phyloP scores from a whole-genome alignment of 2,797 vertebrate genomes.

The Cossypha caffra region DNA sequence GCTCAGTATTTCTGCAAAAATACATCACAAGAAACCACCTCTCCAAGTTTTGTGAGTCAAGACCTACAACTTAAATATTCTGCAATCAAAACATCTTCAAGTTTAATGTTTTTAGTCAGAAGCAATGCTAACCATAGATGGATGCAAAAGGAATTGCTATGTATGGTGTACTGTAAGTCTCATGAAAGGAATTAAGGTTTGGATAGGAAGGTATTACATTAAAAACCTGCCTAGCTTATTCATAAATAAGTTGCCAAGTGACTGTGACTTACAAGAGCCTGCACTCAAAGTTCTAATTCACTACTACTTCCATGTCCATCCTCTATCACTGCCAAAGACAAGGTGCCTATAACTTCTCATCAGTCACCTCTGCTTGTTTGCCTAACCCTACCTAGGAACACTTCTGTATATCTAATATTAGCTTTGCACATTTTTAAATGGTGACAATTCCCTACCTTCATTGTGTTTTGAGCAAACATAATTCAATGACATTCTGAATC shows the following conservation, averaged over 20 bases:
- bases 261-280: background rate
- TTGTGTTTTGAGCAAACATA: background rate
- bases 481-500: background rate
- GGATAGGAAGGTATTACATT: background rate
- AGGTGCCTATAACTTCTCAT: background rate
- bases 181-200: background rate
- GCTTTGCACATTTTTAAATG: background rate
- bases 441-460: background rate
- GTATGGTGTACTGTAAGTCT: accelerated
- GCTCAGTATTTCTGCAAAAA: background rate
- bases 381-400: background rate
- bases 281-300: background rate
- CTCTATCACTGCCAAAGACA: background rate
- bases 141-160: background rate
- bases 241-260: background rate
- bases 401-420: background rate
- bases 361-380: background rate
- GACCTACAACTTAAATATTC: background rate
- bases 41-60: background rate
- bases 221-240: background rate
- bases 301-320: background rate
- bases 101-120: background rate
- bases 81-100: background rate
- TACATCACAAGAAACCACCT: background rate
- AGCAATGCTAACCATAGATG: background rate